These are phyloP conservation scores for Synaphobranchus kaupii DNA, from an alignment of 2,797 vertebrate species.

Conservation along the genomic window DNA sequence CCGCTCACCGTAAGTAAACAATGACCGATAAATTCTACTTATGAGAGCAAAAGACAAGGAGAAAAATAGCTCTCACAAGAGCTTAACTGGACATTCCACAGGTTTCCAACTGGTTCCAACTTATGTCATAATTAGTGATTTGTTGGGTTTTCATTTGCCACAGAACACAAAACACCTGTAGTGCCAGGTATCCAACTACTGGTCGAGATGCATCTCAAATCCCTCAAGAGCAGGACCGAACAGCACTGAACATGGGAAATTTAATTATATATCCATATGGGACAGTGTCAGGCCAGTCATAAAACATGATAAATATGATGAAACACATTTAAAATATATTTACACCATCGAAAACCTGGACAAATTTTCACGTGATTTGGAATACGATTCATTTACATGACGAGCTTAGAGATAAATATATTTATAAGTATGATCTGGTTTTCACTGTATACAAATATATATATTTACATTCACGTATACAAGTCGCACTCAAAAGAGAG, in stretches of 20 bases:
- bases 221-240: neutral
- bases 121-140: neutral
- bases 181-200: neutral
- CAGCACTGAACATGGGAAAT: neutral
- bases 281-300: neutral
- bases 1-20: neutral
- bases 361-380: neutral
- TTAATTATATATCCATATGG: neutral
- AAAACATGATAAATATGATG: neutral
- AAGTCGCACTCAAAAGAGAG: slow-evolving; percentile 50
- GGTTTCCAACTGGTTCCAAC: neutral
- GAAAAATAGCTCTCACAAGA: neutral
- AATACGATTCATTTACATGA: neutral
- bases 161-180: neutral
- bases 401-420: slow-evolving; percentile 45
- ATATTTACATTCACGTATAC: slow-evolving; percentile 65
- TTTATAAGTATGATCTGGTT: slow-evolving; percentile 73
- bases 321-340: neutral
- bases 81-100: neutral
- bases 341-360: neutral
- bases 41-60: neutral
- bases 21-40: neutral
- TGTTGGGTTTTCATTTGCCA: neutral
- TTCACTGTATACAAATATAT: slow-evolving; percentile 53
- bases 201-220: neutral